Base-by-base conservation (phyloP, 53 echinoderm and acorn worm genomes). In the Mesocentrotus franciscanus region DNA sequence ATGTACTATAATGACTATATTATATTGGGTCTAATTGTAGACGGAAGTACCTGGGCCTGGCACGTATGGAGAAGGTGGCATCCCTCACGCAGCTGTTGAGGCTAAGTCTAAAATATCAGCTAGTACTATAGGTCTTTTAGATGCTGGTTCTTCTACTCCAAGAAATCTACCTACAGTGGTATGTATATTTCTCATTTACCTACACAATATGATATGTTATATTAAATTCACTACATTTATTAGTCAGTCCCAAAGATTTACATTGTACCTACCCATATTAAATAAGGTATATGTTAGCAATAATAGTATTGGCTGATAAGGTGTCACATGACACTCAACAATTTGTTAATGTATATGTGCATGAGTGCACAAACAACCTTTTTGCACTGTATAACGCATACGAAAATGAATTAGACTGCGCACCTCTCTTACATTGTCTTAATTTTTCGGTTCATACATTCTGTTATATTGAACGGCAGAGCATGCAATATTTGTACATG, bases 21-120 rank as follows among this genome's bases (percentile, higher is more conserved):
- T 10, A 2, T 78, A 35, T 81, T 18, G 3, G 7, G 9, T 81
- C 42, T 58, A 10, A 87, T 87, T 87, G 10, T 29, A 98, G 98
- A 98, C 98, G 89, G 93, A 96, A 71, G 98, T 98, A n/a, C 98
- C 98, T 59, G 98, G 98, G 4, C 98, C 98, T 35, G 98, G 98
- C 6, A 98, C 98, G 11, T 98, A 98, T 60, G 98, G 98, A 14
- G 97, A 97, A 70, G 98, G 98, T 29, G 98, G 98, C 74, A 97
- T 98, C n/a, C 98, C 98, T 72, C 98, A 98, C 76, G 95, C 97
- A 91, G 98, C 98, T 0, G 74, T 98, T 20, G 98, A 98, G 96
- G 95, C 96, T 79, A 98, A 98, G 92, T 92, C 98, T 18, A 95
- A 91, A 56, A 32, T 92, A 85, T 98, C 98, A 14, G 97, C 97